These are phyloP conservation scores for Struthidea cinerea DNA, from an alignment of 2,113 vertebrate species.

Conservation along the genomic window DNA sequence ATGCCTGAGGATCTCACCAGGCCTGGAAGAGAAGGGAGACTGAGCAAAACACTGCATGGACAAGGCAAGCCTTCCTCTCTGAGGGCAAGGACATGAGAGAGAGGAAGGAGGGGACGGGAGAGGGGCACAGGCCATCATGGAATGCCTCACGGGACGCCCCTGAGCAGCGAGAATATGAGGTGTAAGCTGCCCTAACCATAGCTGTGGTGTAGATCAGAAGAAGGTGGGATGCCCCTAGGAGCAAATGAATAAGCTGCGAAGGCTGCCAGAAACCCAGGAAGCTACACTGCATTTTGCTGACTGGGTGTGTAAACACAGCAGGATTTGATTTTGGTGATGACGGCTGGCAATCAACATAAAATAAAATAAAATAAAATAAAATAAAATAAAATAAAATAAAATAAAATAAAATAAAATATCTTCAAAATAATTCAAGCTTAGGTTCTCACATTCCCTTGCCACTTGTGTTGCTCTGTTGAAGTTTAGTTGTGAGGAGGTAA, in stretches of 20 bases:
- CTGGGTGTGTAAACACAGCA: background rate
- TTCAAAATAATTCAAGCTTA: background rate
- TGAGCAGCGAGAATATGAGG: background rate
- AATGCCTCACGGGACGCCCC: background rate
- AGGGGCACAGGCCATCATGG: fast-evolving
- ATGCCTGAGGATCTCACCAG: slow-evolving; percentile 78
- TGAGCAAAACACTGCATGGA: fast-evolving
- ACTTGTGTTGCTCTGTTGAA: background rate
- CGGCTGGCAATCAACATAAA: background rate
- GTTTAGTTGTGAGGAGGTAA: background rate
- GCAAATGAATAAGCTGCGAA: background rate
- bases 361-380: no score
- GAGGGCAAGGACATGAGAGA: no score
- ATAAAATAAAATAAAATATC: background rate
- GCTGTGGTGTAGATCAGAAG: background rate
- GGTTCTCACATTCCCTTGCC: background rate
- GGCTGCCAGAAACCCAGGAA: background rate
- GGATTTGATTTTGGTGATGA: background rate
- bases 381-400: no score
- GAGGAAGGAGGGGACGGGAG: background rate
- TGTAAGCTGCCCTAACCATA: fast-evolving
- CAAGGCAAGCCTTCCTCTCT: background rate
- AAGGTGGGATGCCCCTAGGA: background rate
- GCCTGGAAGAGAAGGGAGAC: slow-evolving; percentile 67
- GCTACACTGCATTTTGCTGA: background rate